Evolutionary conservation across 2,888 invertebrate genomes (phyloP), one percentile per base, ranked within the genome.

Genomic region (Stratiomys singularior): DNA sequence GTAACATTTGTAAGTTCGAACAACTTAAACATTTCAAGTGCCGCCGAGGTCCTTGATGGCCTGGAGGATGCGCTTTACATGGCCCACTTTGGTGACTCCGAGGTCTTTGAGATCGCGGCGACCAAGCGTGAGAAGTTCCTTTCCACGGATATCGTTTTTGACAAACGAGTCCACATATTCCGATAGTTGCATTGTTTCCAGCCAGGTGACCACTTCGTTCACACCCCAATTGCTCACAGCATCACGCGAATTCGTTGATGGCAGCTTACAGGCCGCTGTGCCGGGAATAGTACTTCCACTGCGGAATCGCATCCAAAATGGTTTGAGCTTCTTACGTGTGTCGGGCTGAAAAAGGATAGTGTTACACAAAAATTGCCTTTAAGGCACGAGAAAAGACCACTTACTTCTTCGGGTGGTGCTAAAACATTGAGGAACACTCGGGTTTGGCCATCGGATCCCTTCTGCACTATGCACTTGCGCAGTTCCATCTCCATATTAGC

Each of bases 51-150:
- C 97, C 87, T 95, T 95, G 80, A 97, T 95, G 25, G 95, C 96
- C 86, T 96, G 96, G 81, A 97, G 91, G 82, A 99, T 95, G 84
- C 98, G 91, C 88, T 98, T 98, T 37, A 98, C 93, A 86, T 98
- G 98, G 0, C 98, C 98, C 72, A 98, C 96, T 88, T 98, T 98
- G 11, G 93, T 93, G 76, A 98, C 93, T 9, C 98, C 98, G 64
- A 98, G 90, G 81, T 98, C 98, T 85, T 96, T 92, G 3, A 96
- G 89, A 86, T 96, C 96, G 18, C 96, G 89, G 74, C 97, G 89
- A 1, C 96, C 96, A 78, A 99, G 88, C 0, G 94, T 92, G 2
- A 97, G 89, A 37, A 98, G 89, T 85, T 98, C 98, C 46, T 94
- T 90, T 1, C 98, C 98, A 44, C 96, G 92, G 83, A 98, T 94